A percentile compares a stretch with the other conserved stretches of the same genome.
Conservation (phyloP, 2,888 invertebrate species). For the Hyles lineata region DNA sequence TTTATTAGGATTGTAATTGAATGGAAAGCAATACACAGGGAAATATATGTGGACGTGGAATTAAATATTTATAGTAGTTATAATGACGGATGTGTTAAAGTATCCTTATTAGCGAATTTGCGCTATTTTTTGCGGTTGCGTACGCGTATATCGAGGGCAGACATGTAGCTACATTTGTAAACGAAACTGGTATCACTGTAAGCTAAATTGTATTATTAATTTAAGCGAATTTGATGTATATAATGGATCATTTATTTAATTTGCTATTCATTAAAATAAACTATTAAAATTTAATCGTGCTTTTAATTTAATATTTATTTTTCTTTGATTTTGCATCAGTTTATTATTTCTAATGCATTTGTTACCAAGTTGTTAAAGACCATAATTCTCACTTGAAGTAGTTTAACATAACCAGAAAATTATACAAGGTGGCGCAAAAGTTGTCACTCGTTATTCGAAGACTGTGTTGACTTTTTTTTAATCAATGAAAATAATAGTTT, state of each 20-base stretch:
- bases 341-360: too few species aligned
- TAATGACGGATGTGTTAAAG: not conserved
- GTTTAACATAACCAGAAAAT: too few species aligned
- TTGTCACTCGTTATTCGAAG: too few species aligned
- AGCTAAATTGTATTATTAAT: constrained; percentile 15
- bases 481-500: too few species aligned
- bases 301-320: not conserved
- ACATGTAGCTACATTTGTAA: not conserved
- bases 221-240: constrained; percentile 22
- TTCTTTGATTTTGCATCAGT: too few species aligned
- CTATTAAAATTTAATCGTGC: not conserved
- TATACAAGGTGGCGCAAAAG: too few species aligned
- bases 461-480: too few species aligned
- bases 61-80: constrained; percentile 1
- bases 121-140: not conserved
- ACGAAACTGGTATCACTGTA: not conserved
- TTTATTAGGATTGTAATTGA: not conserved
- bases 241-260: constrained; percentile 22
- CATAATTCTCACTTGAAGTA: too few species aligned
- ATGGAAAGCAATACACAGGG: not conserved
- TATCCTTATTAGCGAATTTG: too few species aligned
- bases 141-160: too few species aligned
- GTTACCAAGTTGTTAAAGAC: too few species aligned
- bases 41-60: not conserved
- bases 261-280: constrained; percentile 11